Percentiles rank a stretch among this genome's conserved stretches.
These are phyloP conservation scores for Tupiocoris notatus DNA, from an alignment of 2,888 invertebrate species.

Conservation along the genomic window DNA sequence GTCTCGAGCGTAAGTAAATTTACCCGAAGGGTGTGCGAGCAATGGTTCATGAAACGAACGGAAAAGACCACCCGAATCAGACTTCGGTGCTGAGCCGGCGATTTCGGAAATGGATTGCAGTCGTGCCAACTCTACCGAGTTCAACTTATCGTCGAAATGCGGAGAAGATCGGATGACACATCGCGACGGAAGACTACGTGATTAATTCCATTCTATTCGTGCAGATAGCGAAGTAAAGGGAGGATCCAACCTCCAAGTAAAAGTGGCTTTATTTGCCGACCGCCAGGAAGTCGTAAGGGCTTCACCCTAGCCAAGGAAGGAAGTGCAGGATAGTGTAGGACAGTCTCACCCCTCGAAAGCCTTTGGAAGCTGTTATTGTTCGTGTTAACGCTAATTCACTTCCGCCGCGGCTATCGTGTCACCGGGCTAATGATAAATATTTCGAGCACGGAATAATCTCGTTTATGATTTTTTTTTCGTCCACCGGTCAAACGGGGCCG, in stretches of 20 bases:
- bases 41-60: constrained; percentile 34
- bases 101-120: constrained; percentile 34
- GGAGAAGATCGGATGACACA: constrained; percentile 7
- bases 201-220: constrained; percentile 14
- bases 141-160: constrained; percentile 8
- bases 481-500: constrained; percentile 4
- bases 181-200: background rate
- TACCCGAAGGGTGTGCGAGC: too few species aligned
- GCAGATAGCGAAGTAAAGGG: background rate
- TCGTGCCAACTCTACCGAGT: constrained; percentile 5
- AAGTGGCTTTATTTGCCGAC: background rate
- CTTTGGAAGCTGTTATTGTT: constrained; percentile 25
- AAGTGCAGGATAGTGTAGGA: background rate
- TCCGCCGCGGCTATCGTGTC: constrained; percentile 31
- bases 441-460: constrained; percentile 27
- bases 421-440: constrained; percentile 33
- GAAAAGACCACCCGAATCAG: constrained; percentile 5
- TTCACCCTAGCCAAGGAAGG: background rate
- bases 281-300: constrained; percentile 34
- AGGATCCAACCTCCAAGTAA: background rate
- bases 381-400: constrained; percentile 38
- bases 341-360: constrained; percentile 3
- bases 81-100: too few species aligned
- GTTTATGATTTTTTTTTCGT: background rate
- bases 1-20: too few species aligned